Percentiles rank a stretch among this genome's conserved stretches.
These are phyloP conservation scores for Spea bombifrons DNA, from an alignment of 2,113 vertebrate genomes.

Conservation along the genomic window DNA sequence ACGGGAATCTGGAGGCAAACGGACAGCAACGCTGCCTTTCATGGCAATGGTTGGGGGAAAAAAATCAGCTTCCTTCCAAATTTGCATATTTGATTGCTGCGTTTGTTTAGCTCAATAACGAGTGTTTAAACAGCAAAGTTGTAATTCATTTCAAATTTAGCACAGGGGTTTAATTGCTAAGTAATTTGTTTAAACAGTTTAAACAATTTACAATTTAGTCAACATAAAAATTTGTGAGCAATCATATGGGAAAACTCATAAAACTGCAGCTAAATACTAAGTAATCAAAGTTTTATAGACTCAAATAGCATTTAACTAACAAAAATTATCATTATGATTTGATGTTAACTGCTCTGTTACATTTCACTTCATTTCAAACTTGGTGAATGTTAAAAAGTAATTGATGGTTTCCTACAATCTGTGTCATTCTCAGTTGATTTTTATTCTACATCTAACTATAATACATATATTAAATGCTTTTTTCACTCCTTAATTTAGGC, in stretches of 20 bases:
- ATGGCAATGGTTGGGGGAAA: background rate
- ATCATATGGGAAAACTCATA: constrained; percentile 91
- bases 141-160: constrained; percentile 80
- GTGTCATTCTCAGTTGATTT: constrained; percentile 57
- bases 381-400: constrained; percentile 54
- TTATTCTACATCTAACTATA: constrained; percentile 61
- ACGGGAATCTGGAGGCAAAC: constrained; percentile 1
- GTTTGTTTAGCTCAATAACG: constrained; percentile 71
- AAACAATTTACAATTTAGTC: constrained; percentile 83
- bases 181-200: constrained; percentile 83
- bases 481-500: background rate
- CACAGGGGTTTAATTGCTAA: constrained; percentile 81
- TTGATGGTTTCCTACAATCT: constrained; percentile 35
- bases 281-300: constrained; percentile 99
- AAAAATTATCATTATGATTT: constrained; percentile 97
- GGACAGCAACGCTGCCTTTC: constrained; percentile 10
- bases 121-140: constrained; percentile 75
- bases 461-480: constrained; percentile 3
- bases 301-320: constrained; percentile 95
- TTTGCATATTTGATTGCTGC: constrained; percentile 71
- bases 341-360: constrained; percentile 91
- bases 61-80: constrained; percentile 38
- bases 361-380: constrained; percentile 81
- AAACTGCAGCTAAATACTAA: constrained; percentile 93
- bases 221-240: constrained; percentile 94